Percentiles rank a stretch among this genome's conserved stretches.
These are phyloP conservation scores for Protobothrops mucrosquamatus DNA, from an alignment of 2,113 vertebrate species.

Conservation along the genomic window DNA sequence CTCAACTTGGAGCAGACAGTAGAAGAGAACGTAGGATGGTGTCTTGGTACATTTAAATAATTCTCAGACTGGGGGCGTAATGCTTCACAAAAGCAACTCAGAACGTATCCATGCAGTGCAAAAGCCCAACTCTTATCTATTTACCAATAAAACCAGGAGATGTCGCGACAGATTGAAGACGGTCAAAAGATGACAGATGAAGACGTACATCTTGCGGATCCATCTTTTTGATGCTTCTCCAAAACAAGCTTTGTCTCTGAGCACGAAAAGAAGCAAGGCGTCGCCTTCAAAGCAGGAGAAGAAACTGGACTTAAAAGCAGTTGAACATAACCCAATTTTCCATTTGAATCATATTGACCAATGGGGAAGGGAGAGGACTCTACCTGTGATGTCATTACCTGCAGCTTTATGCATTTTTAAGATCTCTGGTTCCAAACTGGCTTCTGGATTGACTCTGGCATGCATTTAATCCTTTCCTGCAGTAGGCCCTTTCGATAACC, in stretches of 20 bases:
- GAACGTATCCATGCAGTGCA: neutral
- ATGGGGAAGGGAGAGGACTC: neutral
- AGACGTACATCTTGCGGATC: neutral
- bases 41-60: neutral
- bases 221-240: neutral
- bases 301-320: slow-evolving; percentile 9
- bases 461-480: neutral
- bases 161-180: neutral
- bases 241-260: neutral
- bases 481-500: neutral
- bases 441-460: slow-evolving; percentile 1
- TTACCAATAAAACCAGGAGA: neutral
- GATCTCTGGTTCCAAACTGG: neutral
- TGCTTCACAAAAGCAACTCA: neutral
- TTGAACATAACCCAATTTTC: slow-evolving; percentile 29
- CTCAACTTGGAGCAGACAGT: neutral
- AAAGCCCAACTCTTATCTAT: neutral
- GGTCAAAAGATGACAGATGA: neutral
- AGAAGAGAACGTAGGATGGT: neutral
- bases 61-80: neutral
- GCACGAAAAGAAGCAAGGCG: neutral
- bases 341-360: neutral
- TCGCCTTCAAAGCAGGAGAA: too few species aligned
- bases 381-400: neutral
- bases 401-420: slow-evolving; percentile 15